Evolutionary conservation across 92 coral and sea anemone genomes (phyloP).

Genomic region (Parazoanthus atlanticus): DNA sequence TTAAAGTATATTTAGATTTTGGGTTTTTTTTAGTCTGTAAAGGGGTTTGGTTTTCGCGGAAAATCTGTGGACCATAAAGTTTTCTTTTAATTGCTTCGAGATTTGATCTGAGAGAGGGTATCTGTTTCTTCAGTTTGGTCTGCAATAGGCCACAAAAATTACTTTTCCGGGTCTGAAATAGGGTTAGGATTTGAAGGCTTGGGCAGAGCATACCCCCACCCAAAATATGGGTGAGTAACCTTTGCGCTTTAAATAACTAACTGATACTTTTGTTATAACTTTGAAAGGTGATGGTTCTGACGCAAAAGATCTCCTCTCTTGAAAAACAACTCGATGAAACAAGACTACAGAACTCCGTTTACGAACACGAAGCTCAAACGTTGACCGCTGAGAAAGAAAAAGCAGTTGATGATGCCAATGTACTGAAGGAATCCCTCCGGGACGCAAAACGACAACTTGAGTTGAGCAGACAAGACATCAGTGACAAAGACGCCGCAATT

Average conservation of each 20-base stretch:
- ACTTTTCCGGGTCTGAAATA: too few relatives aligned
- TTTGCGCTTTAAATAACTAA: not conserved
- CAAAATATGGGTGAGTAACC: too few relatives aligned
- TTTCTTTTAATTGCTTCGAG: too few relatives aligned
- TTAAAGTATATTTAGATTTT: too few relatives aligned
- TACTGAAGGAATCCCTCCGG: constrained; percentile 61
- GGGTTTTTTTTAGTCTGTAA: too few relatives aligned
- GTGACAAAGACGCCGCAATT: constrained; percentile 72
- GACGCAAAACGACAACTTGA: constrained; percentile 75
- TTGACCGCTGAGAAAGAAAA: constrained; percentile 68
- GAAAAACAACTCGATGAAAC: constrained; percentile 81
- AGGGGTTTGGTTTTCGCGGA: too few relatives aligned
- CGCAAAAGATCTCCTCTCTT: constrained; percentile 74
- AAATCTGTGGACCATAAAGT: too few relatives aligned
- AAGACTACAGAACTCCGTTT: constrained; percentile 72
- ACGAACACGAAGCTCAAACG: constrained; percentile 73
- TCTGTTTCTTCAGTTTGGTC: too few relatives aligned
- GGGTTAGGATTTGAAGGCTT: too few relatives aligned
- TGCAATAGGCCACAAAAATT: too few relatives aligned
- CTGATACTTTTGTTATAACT: not conserved
- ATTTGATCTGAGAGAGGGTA: too few relatives aligned
- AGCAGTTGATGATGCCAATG: constrained; percentile 64
- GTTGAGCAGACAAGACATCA: constrained; percentile 71
- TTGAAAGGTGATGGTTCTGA: constrained; percentile 60
- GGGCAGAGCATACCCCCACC: too few relatives aligned